These are phyloP conservation scores for Patiria pectinifera DNA, from an alignment of 53 echinoderm and acorn worm species.

Conservation along the genomic window DNA sequence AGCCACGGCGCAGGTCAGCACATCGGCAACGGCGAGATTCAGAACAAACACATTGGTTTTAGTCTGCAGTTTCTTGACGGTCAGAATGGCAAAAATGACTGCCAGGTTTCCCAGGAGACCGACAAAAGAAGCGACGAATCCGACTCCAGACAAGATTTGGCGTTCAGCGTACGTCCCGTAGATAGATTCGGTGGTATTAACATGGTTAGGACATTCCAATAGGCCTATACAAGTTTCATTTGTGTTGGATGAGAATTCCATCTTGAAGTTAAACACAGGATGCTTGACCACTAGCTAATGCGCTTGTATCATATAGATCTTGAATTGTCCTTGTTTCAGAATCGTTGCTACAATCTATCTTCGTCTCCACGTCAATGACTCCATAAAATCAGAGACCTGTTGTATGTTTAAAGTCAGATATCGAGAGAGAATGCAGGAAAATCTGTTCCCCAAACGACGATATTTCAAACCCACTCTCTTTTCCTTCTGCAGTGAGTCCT, in stretches of 20 bases:
- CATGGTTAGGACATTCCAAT: background rate
- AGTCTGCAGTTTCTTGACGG: conserved; percentile 20
- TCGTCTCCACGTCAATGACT: too few relatives aligned
- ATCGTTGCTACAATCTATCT: too few relatives aligned
- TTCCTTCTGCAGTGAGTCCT: too few relatives aligned
- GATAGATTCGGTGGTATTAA: background rate
- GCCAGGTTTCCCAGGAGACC: background rate
- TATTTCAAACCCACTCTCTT: too few relatives aligned
- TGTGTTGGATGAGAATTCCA: background rate
- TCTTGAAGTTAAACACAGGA: background rate
- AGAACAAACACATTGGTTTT: conserved; percentile 43
- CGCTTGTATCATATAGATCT: too few relatives aligned
- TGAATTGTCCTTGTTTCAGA: too few relatives aligned
- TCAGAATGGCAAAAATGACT: background rate
- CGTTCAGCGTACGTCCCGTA: background rate
- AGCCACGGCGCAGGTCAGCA: background rate
- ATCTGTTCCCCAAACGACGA: too few relatives aligned
- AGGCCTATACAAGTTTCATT: background rate
- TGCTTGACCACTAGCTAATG: too few relatives aligned
- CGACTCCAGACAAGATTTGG: background rate
- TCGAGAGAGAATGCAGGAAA: too few relatives aligned
- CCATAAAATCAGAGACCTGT: too few relatives aligned
- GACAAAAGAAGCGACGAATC: background rate
- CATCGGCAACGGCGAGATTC: conserved; percentile 21
- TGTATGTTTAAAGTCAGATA: too few relatives aligned